Base-by-base conservation (phyloP, 2,797 vertebrate genomes). In the Arnoldichthys spilopterus region DNA sequence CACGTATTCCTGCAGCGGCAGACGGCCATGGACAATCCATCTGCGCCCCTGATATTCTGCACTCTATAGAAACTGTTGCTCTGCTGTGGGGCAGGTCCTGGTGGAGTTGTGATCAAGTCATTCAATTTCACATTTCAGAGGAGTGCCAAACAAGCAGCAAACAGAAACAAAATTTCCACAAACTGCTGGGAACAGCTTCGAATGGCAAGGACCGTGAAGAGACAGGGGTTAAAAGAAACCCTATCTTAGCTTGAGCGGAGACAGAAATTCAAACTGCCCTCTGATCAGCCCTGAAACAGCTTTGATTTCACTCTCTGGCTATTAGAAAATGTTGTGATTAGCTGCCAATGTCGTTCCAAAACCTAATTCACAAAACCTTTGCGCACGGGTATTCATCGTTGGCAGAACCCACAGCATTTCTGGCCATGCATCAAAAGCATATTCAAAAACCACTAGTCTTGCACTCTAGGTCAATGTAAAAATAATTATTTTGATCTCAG, bases 1-100 rank as follows among this genome's bases (percentile, higher is more conserved):
- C 88, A 88, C 80, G 79, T 80, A 86, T 89, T 90, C 88, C 85
- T 89, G 72, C 86, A 80, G 82, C 90, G 88, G 90, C 90, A 90
- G 87, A 83, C 74, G 66, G 80, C 28, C 87, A 82, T 85, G 85
- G 88, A 82, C 82, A 26, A 76, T 74, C 76, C 67, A 61, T 63
- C 72, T 88, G 83, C 86, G 85, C 78, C 83, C 74, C 82, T 84
- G 86, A 88, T 79, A 79, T 79, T 58, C 89, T 87, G 71, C 87
- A 85, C 91, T 89, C 83, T 88, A 82, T 76, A 82, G 69, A 84
- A 87, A 90, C 84, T 85, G 82, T 85, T 84, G 85, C 87, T 86
- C 72, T 72, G 54, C 69, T 18, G 56, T 80, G 79, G 73, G 3
- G 28, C 66, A 70, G 72, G 72, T 78, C 62, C 69, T 43, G 5